Evolutionary conservation across 2,113 vertebrate species (phyloP).

Genomic region (Caloenas nicobarica): DNA sequence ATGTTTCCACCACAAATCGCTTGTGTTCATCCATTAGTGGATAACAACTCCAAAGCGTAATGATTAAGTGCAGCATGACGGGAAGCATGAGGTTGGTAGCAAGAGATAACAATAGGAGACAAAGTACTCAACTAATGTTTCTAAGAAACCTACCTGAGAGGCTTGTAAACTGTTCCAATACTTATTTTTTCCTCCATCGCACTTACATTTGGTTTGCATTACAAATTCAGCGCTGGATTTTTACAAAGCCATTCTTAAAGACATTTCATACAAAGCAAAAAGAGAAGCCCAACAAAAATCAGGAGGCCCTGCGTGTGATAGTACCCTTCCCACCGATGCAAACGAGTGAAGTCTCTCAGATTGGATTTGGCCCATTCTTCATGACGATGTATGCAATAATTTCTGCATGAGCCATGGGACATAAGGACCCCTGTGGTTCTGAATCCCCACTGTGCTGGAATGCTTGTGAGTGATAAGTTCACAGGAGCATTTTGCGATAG

Average conservation of each 20-base stretch:
- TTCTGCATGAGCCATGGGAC: conserved; percentile 26
- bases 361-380: background rate
- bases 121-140: background rate
- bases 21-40: background rate
- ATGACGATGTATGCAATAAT: background rate
- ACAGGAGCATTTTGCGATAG: background rate
- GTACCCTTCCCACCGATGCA: background rate
- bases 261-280: background rate
- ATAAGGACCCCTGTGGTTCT: conserved; percentile 43
- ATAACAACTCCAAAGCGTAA: background rate
- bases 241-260: background rate
- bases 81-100: background rate
- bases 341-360: background rate
- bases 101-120: background rate
- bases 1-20: background rate
- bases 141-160: background rate
- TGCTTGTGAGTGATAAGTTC: conserved; percentile 40
- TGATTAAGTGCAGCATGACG: background rate
- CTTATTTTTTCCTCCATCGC: background rate
- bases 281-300: background rate
- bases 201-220: background rate
- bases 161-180: background rate
- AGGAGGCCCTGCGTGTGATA: background rate
- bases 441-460: background rate
- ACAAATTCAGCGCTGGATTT: background rate